phyloP scores from a whole-genome alignment of 2,888 invertebrate species.

The Lottia scabra region DNA sequence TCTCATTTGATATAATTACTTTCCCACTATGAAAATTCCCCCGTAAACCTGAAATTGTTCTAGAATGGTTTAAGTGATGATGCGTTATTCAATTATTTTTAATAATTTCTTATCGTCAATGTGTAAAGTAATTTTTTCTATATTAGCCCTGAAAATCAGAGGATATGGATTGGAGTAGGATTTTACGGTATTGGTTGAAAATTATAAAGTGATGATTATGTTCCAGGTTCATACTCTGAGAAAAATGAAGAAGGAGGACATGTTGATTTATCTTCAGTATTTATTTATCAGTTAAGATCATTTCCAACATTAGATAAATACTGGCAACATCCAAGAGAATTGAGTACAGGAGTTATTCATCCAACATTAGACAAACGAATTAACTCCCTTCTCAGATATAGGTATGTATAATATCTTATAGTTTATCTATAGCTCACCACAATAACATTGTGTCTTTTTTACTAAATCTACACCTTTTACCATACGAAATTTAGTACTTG shows the following conservation, averaged over 20 bases:
- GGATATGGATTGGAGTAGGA: too few species aligned
- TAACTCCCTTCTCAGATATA: conserved; percentile 50
- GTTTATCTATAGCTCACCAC: too few species aligned
- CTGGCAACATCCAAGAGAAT: conserved; percentile 38
- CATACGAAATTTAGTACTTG: too few species aligned
- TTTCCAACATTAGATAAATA: conserved; percentile 55
- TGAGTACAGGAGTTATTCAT: conserved; percentile 41
- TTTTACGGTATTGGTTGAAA: too few species aligned
- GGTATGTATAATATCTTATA: conserved; percentile 38
- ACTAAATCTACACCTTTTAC: too few species aligned
- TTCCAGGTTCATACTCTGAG: conserved; percentile 27
- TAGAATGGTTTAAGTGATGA: neutral
- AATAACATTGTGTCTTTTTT: too few species aligned
- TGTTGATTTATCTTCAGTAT: conserved; percentile 37
- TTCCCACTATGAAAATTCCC: neutral
- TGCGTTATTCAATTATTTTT: too few species aligned
- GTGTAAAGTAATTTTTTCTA: too few species aligned
- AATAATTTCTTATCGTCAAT: too few species aligned
- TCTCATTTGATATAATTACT: neutral
- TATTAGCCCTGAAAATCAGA: too few species aligned
- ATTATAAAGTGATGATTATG: too few species aligned
- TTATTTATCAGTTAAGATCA: conserved; percentile 50
- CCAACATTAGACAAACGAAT: conserved; percentile 50
- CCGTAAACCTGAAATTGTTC: neutral
- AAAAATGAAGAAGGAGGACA: conserved; percentile 28